Evolutionary conservation across 2,113 vertebrate genomes (phyloP).

Genomic region (Eublepharis macularius): DNA sequence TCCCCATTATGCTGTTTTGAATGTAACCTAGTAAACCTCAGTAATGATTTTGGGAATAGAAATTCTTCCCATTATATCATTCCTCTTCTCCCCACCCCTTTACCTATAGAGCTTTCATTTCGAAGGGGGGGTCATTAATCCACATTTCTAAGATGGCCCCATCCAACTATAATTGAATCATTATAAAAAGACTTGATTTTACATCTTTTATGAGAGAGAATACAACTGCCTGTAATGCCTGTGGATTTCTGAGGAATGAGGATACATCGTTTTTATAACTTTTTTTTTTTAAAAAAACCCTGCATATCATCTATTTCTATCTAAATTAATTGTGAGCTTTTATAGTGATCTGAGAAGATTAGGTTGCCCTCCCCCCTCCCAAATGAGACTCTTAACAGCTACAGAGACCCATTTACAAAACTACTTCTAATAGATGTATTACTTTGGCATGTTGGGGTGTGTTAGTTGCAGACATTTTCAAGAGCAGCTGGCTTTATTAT

Average conservation of each 20-base stretch:
- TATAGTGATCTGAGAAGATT: slow-evolving; percentile 70
- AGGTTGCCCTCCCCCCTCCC: slow-evolving; percentile 32
- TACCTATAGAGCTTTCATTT: slow-evolving; percentile 63
- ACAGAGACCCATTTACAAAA: slow-evolving; percentile 62
- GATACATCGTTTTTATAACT: slow-evolving; percentile 62
- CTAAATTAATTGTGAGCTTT: slow-evolving; percentile 76
- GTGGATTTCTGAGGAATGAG: slow-evolving; percentile 59
- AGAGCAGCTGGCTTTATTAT: slow-evolving; percentile 47
- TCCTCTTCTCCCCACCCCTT: slow-evolving; percentile 27
- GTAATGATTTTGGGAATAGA: slow-evolving; percentile 73
- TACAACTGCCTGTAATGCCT: slow-evolving; percentile 71
- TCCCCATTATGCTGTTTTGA: slow-evolving; percentile 66
- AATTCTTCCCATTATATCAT: slow-evolving; percentile 68
- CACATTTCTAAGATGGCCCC: slow-evolving; percentile 66
- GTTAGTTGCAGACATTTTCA: slow-evolving; percentile 38
- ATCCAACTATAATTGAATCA: slow-evolving; percentile 82
- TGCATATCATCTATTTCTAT: slow-evolving; percentile 67
- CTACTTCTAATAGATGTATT: slow-evolving; percentile 60
- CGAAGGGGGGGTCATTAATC: slow-evolving; percentile 72
- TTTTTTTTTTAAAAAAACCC: slow-evolving; percentile 42
- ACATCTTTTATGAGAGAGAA: slow-evolving; percentile 69
- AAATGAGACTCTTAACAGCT: slow-evolving; percentile 46
- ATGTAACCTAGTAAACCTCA: slow-evolving; percentile 74
- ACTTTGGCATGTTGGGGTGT: slow-evolving; percentile 53
- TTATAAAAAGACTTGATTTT: slow-evolving; percentile 77